These are phyloP conservation scores for Diarsia brunnea DNA, from an alignment of 2,888 invertebrate species.

Conservation along the genomic window DNA sequence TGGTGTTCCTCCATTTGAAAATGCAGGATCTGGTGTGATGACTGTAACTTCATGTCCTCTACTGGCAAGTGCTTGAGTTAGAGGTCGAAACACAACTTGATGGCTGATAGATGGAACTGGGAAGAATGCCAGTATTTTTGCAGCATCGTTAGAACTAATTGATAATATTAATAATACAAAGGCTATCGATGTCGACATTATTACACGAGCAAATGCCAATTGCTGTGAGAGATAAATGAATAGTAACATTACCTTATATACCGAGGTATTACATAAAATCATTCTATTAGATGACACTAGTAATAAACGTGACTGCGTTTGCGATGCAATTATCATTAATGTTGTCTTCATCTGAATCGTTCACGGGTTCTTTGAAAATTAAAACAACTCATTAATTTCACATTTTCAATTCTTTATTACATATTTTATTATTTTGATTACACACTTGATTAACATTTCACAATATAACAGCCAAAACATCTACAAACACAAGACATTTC, in stretches of 20 bases:
- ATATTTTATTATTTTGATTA: background rate
- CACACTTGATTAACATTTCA: background rate
- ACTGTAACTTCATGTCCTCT: slow-evolving; percentile 82
- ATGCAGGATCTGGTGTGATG: slow-evolving; percentile 78
- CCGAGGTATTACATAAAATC: background rate
- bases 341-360: background rate
- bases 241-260: slow-evolving; percentile 11
- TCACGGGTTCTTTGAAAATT: background rate
- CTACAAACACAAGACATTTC: background rate
- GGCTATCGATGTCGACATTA: slow-evolving; percentile 2
- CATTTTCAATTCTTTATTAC: background rate
- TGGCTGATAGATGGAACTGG: slow-evolving; percentile 82
- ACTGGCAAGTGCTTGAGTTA: slow-evolving; percentile 77
- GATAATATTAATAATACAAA: slow-evolving; percentile 17
- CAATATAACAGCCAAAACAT: background rate
- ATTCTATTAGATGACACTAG: background rate
- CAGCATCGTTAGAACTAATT: slow-evolving; percentile 52
- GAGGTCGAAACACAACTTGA: slow-evolving; percentile 77
- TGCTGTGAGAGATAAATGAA: slow-evolving; percentile 15
- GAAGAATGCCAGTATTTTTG: slow-evolving; percentile 76
- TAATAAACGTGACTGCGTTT: background rate
- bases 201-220: background rate
- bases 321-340: background rate
- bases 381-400: background rate
- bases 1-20: slow-evolving; percentile 62